A percentile compares a stretch with the other conserved stretches of the same genome.
Conservation (phyloP, 2,113 vertebrate species). For the Synchiropus splendidus region DNA sequence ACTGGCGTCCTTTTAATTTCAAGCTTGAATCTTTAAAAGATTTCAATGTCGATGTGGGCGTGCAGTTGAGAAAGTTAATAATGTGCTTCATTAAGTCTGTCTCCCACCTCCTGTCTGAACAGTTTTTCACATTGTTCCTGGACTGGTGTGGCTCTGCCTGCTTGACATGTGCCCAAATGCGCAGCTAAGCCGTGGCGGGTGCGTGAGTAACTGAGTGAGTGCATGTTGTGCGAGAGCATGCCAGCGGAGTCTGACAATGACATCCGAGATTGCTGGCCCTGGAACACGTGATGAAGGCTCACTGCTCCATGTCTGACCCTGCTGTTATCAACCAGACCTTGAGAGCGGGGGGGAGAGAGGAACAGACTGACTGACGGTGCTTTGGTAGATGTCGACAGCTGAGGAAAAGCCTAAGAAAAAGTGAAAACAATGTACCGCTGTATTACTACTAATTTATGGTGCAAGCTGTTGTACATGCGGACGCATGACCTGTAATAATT, state of each 20-base stretch:
- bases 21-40: conserved; percentile 6
- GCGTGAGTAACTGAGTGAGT: neutral
- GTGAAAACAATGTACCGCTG: too few relatives aligned
- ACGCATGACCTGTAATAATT: too few relatives aligned
- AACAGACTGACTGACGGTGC: too few relatives aligned
- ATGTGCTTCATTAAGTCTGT: conserved; percentile 27
- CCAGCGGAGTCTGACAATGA: conserved; percentile 10
- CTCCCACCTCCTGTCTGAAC: too few relatives aligned
- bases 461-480: too few relatives aligned
- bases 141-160: too few relatives aligned
- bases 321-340: conserved; percentile 32
- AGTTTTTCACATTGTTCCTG: too few relatives aligned
- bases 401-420: too few relatives aligned
- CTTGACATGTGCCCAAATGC: neutral
- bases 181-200: conserved; percentile 4
- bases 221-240: conserved; percentile 1
- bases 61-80: conserved; percentile 18
- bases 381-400: too few relatives aligned
- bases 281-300: conserved; percentile 32
- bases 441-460: too few relatives aligned
- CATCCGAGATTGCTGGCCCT: conserved; percentile 6
- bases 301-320: conserved; percentile 28
- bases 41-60: conserved; percentile 19
- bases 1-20: neutral
- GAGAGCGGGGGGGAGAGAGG: conserved; percentile 7